Evolutionary conservation across 2,888 invertebrate species (phyloP).

Genomic region (Coenonympha arcania): DNA sequence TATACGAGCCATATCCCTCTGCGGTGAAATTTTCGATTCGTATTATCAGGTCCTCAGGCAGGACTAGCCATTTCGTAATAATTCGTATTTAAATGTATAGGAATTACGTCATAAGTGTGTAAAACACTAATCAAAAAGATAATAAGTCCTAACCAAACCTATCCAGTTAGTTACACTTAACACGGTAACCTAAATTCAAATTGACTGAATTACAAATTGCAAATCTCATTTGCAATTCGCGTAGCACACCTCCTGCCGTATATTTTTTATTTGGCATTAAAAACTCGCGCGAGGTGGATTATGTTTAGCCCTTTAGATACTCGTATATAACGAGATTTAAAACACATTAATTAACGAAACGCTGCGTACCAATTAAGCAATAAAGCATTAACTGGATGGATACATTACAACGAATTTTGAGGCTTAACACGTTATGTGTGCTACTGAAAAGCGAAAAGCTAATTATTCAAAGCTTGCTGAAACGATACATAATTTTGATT

Average conservation of each 20-base stretch:
- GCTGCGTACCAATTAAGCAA: neutral
- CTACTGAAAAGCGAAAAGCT: neutral
- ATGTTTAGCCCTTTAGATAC: neutral
- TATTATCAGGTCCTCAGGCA: too few species aligned
- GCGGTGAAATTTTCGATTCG: too few species aligned
- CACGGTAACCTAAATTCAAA: neutral
- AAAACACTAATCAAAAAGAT: too few species aligned
- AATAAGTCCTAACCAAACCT: too few species aligned
- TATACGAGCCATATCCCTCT: too few species aligned
- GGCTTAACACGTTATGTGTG: neutral
- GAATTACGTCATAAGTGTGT: too few species aligned
- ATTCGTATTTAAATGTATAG: too few species aligned
- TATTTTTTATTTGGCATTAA: conserved; percentile 12
- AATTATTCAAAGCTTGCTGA: neutral
- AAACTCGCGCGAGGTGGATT: neutral
- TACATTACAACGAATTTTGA: neutral
- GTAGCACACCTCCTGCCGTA: conserved; percentile 1
- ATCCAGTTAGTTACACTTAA: too few species aligned
- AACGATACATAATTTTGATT: neutral
- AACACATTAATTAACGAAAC: neutral
- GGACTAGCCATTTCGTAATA: too few species aligned
- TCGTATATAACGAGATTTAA: neutral
- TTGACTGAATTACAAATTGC: conserved; percentile 10
- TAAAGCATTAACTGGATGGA: neutral
- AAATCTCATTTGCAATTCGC: conserved; percentile 19